Conservation (phyloP, 2,113 vertebrate genomes). For the Malurus elegans region DNA sequence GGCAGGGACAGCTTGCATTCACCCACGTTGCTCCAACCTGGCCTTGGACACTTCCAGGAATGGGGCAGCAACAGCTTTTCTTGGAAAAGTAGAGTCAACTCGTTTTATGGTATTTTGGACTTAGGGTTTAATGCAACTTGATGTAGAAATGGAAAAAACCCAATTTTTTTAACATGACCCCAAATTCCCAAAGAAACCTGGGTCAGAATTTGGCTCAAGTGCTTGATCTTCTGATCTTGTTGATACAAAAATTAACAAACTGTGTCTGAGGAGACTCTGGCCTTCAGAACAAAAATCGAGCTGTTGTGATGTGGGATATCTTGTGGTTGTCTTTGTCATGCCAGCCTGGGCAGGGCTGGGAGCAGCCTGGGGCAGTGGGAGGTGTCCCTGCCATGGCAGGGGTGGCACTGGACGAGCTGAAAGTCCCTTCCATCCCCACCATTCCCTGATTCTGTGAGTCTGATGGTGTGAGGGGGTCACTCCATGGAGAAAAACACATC, state of each 20-base stretch:
- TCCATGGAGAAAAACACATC: rapidly evolving
- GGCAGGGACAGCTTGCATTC: neutral
- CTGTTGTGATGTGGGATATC: rapidly evolving
- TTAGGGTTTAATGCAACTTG: neutral
- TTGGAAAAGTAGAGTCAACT: neutral
- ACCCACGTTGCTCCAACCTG: neutral
- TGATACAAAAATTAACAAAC: neutral
- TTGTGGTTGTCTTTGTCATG: neutral
- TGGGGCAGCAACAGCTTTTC: neutral
- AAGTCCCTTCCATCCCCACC: neutral
- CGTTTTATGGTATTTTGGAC: neutral
- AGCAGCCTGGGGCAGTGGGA: neutral
- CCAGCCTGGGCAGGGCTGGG: neutral
- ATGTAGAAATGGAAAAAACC: neutral
- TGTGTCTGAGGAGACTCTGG: neutral
- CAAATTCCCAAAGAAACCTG: neutral
- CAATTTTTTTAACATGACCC: neutral
- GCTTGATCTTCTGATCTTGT: neutral
- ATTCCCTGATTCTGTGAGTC: neutral
- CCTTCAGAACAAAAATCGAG: neutral
- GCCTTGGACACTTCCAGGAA: neutral
- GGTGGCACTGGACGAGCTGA: neutral
- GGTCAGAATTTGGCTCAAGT: neutral
- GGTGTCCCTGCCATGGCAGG: neutral
- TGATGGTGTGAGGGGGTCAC: neutral